Evolutionary conservation across 2,113 vertebrate genomes (phyloP).

Genomic region (Delphinus delphis): DNA sequence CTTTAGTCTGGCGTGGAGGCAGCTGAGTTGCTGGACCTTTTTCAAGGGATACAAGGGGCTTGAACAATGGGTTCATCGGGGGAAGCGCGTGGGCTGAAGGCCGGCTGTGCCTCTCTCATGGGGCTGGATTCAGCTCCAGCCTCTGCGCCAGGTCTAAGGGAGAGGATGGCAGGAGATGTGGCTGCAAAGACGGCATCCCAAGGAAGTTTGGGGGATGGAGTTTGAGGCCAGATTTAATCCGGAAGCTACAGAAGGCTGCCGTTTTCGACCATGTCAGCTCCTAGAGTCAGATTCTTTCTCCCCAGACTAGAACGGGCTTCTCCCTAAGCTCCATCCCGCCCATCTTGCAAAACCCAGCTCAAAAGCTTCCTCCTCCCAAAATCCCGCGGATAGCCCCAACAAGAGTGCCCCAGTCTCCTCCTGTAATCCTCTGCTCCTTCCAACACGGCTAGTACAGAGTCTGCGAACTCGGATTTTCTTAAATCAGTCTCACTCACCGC

Average conservation of each 20-base stretch:
- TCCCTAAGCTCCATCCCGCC: too few relatives aligned
- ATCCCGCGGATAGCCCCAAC: neutral
- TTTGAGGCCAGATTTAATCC: neutral
- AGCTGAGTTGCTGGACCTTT: neutral
- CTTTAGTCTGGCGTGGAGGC: too few relatives aligned
- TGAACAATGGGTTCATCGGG: neutral
- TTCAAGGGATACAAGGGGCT: neutral
- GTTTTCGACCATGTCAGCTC: neutral
- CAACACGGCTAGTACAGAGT: rapidly evolving
- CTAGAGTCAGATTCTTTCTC: neutral
- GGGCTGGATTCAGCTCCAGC: neutral
- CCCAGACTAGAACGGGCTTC: neutral
- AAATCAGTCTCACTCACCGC: neutral
- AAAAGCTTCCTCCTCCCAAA: neutral
- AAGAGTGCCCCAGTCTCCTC: neutral
- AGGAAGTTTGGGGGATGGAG: neutral
- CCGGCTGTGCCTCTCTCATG: rapidly evolving
- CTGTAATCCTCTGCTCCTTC: neutral
- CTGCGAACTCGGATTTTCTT: neutral
- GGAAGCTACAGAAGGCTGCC: neutral
- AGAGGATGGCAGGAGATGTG: neutral
- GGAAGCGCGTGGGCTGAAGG: neutral
- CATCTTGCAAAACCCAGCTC: neutral
- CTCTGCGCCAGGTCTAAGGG: too few relatives aligned
- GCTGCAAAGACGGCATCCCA: neutral